A percentile compares a stretch with the other conserved stretches of the same genome.
Evolutionary conservation across 2,888 invertebrate species (phyloP).

Genomic region (Gymnoscelis rufifasciata): DNA sequence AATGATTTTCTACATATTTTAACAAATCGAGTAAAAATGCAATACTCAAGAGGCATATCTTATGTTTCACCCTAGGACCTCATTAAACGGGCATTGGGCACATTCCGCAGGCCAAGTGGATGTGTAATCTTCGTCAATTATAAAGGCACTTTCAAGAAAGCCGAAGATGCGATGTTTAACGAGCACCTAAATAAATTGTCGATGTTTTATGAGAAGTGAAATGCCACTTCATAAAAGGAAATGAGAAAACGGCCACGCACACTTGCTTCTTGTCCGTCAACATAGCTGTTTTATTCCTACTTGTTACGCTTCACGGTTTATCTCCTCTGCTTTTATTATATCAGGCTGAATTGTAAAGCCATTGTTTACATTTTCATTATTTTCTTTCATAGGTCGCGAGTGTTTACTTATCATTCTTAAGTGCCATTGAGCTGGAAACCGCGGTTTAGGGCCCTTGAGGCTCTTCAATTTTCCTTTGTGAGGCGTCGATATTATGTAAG

Average conservation of each 20-base stretch:
- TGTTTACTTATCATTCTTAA: constrained; percentile 56
- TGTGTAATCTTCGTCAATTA: constrained; percentile 17
- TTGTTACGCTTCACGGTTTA: constrained; percentile 13
- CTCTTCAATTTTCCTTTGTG: constrained; percentile 55
- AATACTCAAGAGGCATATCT: not conserved
- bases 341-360: constrained; percentile 34
- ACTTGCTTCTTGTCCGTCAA: constrained; percentile 19
- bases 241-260: constrained; percentile 39
- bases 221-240: constrained; percentile 39
- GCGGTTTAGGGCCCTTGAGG: constrained; percentile 52
- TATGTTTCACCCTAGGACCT: not conserved
- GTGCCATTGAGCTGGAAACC: constrained; percentile 52
- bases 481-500: constrained; percentile 45
- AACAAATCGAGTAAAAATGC: not conserved
- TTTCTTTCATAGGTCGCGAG: constrained; percentile 34
- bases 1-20: too few species aligned
- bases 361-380: constrained; percentile 42
- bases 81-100: constrained; percentile 4
- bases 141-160: constrained; percentile 18
- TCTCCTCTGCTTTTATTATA: constrained; percentile 14
- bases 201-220: constrained; percentile 26
- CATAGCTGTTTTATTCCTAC: constrained; percentile 15
- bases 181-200: constrained; percentile 26
- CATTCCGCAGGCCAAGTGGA: constrained; percentile 7
- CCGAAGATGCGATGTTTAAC: constrained; percentile 22